phyloP scores from a whole-genome alignment of 1,140 invertebrate genomes.

The Bombus consobrinus region DNA sequence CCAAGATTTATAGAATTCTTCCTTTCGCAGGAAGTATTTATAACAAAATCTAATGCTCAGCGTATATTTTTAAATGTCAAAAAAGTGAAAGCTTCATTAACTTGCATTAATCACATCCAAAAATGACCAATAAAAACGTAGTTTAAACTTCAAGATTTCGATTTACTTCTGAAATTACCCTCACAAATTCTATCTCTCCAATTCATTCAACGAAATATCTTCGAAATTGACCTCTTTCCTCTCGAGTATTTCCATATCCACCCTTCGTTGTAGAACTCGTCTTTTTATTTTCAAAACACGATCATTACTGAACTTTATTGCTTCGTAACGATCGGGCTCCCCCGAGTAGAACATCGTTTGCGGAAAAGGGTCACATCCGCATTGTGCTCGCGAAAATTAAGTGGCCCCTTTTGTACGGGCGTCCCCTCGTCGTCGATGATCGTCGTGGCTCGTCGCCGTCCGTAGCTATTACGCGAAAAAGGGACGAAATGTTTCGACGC shows the following conservation, averaged over 20 bases:
- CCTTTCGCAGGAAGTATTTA: not conserved
- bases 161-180: not conserved
- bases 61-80: too few species aligned
- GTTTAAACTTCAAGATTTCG: not conserved
- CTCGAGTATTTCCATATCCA: not conserved
- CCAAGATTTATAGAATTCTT: not conserved
- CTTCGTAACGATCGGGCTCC: slow-evolving; percentile 58
- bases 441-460: slow-evolving; percentile 38
- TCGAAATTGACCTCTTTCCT: not conserved
- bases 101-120: too few species aligned
- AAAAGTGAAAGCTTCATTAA: too few species aligned
- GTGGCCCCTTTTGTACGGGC: slow-evolving; percentile 50
- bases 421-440: slow-evolving; percentile 32
- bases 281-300: slow-evolving; percentile 46
- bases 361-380: slow-evolving; percentile 60
- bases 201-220: not conserved
- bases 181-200: too few species aligned
- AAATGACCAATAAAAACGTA: too few species aligned
- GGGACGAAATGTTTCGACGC: slow-evolving; percentile 27
- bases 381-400: slow-evolving; percentile 61
- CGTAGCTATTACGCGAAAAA: slow-evolving; percentile 54
- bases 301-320: slow-evolving; percentile 66
- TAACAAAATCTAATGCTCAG: not conserved
- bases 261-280: not conserved
- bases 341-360: slow-evolving; percentile 44